These are phyloP conservation scores for Todus mexicanus DNA, from an alignment of 2,797 vertebrate species.

Conservation along the genomic window DNA sequence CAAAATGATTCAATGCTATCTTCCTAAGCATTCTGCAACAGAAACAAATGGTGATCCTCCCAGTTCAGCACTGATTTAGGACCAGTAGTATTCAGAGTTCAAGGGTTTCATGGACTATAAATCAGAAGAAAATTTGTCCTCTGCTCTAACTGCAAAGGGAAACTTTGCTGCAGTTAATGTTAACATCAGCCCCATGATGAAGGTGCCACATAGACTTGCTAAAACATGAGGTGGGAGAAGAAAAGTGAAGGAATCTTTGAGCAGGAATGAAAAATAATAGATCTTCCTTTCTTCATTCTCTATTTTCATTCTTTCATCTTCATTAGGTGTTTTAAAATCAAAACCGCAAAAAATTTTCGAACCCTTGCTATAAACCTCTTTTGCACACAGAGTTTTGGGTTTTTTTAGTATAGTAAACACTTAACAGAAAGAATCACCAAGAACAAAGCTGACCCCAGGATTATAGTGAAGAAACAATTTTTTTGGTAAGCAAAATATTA, in stretches of 20 bases:
- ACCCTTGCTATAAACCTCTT: neutral
- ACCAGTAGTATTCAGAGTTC: neutral
- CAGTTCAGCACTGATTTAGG: neutral
- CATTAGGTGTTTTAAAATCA: neutral
- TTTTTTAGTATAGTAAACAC: too few relatives aligned
- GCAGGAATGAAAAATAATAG: neutral
- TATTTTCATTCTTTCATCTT: neutral
- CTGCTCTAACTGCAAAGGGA: neutral
- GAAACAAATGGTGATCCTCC: neutral
- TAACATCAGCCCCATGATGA: neutral
- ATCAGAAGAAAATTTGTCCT: neutral
- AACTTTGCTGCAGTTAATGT: neutral
- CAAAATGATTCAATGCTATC: neutral
- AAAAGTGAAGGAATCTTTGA: neutral
- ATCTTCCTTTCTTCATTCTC: neutral
- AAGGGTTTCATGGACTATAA: neutral
- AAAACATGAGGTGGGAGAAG: accelerated
- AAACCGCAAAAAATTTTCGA: neutral
- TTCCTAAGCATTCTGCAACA: neutral
- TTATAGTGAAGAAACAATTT: neutral
- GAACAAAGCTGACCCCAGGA: neutral
- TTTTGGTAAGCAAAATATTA: neutral
- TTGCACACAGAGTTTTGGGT: neutral
- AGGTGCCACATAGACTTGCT: neutral
- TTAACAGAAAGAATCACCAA: neutral